These are phyloP conservation scores for Cardiocondyla obscurior DNA, from an alignment of 1,140 invertebrate genomes.

Conservation along the genomic window DNA sequence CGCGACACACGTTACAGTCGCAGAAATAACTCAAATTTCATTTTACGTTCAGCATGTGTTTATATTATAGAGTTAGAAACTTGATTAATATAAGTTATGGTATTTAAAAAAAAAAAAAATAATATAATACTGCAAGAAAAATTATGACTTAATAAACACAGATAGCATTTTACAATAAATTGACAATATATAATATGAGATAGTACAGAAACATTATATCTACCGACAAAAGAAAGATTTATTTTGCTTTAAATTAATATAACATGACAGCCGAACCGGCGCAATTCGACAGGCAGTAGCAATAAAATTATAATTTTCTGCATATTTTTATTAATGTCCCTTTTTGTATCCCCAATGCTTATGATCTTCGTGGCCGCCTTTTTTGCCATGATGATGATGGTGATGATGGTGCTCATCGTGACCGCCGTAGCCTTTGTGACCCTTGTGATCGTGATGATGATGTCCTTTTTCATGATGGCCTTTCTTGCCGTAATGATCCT, in stretches of 20 bases:
- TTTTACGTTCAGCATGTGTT: constrained; percentile 18
- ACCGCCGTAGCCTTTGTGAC: constrained; percentile 78
- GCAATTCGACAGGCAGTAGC: constrained; percentile 1
- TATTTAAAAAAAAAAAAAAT: not conserved
- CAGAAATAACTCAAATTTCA: constrained; percentile 44
- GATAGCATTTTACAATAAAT: not conserved
- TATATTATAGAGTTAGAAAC: not conserved
- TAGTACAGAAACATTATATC: constrained; percentile 8
- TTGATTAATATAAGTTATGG: constrained; percentile 22
- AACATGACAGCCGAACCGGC: not conserved
- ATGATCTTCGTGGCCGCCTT: constrained; percentile 72
- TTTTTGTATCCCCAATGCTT: constrained; percentile 66
- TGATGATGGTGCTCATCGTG: constrained; percentile 76
- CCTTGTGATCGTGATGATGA: constrained; percentile 82
- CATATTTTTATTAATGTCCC: constrained; percentile 54
- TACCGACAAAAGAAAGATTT: constrained; percentile 7
- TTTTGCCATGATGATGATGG: constrained; percentile 72
- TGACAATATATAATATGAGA: not conserved
- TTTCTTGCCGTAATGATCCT: constrained; percentile 87
- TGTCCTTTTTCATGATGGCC: constrained; percentile 84
- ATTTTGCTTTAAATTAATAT: constrained; percentile 29
- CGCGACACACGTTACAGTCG: constrained; percentile 17
- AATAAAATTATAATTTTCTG: not conserved
- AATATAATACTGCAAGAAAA: not conserved
- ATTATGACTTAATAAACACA: constrained; percentile 14